Evolutionary conservation across 2,888 invertebrate genomes (phyloP), one percentile per base, ranked within the genome.

Genomic region (Drepanosiphum platanoidis): DNA sequence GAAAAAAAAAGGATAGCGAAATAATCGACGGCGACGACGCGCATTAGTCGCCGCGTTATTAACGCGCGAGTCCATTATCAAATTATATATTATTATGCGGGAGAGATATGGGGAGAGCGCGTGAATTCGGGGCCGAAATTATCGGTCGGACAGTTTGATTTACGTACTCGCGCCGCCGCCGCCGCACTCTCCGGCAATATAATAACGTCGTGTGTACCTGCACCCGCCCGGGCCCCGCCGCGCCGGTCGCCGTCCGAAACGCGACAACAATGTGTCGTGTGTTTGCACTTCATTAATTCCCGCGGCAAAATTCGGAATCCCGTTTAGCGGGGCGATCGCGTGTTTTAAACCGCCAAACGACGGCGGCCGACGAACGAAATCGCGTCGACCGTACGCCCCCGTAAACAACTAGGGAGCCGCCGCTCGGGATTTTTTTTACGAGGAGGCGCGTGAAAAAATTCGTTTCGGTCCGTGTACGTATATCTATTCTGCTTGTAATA

Each of bases 221-320:
- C 8, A 8, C 2, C 1, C 7, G 52, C 13, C 8, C 42, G 8
- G 42, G 8, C 42, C 8, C 42, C 61, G n/a, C 22, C 8, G 27
- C 61, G 46, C 9, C 46, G 61, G 27, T 61, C 61, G 22, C 52
- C 22, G 52, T 52, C 52, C 52, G 18, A 34, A 66, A 30, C 7
- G 32, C 42, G 42, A 34, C 74, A 34, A n/a, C 34, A n/a, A 5
- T 58, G 58, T 58, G 30, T 9, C 42, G n/a, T 61, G 34, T 75
- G 58, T 75, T 75, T 75, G 75, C 75, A 34, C 34, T 58, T 75
- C 58, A 75, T 75, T 75, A 58, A 58, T 75, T 58, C n/a, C 27
- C 52, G 52, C 34, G 52, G 22, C 32, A 32, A 52, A 74, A 34
- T 52, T 34, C 52, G 11, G 5, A 52, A 18, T 0, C 52, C 52